Evolutionary conservation across 2,113 vertebrate species (phyloP).

Genomic region (Danio rerio): GRCz12tu NC_133176.1:21743501-21744000

Average conservation of each 20-base stretch:
- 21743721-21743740: slow-evolving; percentile 41
- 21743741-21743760: slow-evolving; percentile 44
- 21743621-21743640: slow-evolving; percentile 44
- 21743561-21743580: slow-evolving; percentile 15
- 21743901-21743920: no score
- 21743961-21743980: not conserved
- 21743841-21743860: not conserved
- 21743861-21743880: not conserved
- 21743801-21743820: not conserved
- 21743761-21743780: slow-evolving; percentile 43
- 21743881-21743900: not conserved
- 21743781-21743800: slow-evolving; percentile 41
- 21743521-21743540: slow-evolving; percentile 12
- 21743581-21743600: not conserved
- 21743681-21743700: slow-evolving; percentile 41
- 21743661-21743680: slow-evolving; percentile 43
- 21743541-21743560: slow-evolving; percentile 33
- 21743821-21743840: not conserved
- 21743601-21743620: slow-evolving; percentile 13
- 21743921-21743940: no score
- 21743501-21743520: slow-evolving; percentile 22
- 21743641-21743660: slow-evolving; percentile 42
- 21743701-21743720: slow-evolving; percentile 38
- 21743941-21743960: no score
- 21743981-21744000: no score